Evolutionary conservation across 2,113 vertebrate species (phyloP).

Genomic region (Serinus canaria): DNA sequence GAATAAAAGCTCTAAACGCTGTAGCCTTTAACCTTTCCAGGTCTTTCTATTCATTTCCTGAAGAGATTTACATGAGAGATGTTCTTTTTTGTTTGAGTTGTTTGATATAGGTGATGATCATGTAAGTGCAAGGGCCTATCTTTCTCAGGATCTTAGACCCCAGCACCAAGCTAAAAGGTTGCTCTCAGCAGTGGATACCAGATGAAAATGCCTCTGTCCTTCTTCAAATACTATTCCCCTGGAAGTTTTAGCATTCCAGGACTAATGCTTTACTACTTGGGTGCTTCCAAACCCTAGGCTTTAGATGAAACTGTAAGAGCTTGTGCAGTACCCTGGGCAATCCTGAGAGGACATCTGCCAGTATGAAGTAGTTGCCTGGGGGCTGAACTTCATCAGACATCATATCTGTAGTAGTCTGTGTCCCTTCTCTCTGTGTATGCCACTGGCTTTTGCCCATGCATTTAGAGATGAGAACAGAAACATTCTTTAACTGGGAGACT

Average conservation of each 20-base stretch:
- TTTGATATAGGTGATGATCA: slow-evolving; percentile 52
- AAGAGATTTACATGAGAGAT: slow-evolving; percentile 59
- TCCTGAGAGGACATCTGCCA: background rate
- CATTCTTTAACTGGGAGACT: background rate
- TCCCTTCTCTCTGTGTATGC: background rate
- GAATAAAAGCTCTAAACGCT: slow-evolving; percentile 46
- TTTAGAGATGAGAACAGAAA: background rate
- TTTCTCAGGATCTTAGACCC: slow-evolving; percentile 34
- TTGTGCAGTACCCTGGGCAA: background rate
- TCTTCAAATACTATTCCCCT: slow-evolving; percentile 28
- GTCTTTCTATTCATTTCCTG: slow-evolving; percentile 42
- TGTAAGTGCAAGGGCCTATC: slow-evolving; percentile 36
- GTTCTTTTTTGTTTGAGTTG: slow-evolving; percentile 27
- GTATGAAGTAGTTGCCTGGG: background rate
- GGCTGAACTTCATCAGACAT: background rate
- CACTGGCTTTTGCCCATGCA: background rate
- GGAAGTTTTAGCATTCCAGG: slow-evolving; percentile 12
- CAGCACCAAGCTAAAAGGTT: slow-evolving; percentile 19
- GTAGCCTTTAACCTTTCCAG: slow-evolving; percentile 53
- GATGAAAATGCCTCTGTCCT: slow-evolving; percentile 23
- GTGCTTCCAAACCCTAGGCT: background rate
- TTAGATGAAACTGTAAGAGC: background rate
- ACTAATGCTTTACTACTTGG: background rate
- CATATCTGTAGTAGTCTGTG: background rate
- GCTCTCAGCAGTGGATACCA: slow-evolving; percentile 13